Percentiles rank a stretch among this genome's conserved stretches.
Conservation (phyloP, 2,113 vertebrate species). For the Mobula birostris region DNA sequence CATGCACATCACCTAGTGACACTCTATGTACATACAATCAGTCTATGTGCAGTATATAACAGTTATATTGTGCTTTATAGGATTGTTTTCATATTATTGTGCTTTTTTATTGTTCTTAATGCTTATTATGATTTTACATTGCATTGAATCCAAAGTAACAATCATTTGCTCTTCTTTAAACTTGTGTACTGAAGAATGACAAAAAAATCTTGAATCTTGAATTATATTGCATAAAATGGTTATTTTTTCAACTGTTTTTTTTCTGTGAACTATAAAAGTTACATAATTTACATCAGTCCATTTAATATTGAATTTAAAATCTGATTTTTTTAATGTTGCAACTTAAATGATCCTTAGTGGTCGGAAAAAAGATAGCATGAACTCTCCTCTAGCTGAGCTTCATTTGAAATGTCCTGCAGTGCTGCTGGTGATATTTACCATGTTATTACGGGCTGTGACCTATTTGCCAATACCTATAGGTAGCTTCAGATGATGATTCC, state of each 20-base stretch:
- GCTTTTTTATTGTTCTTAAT: too few relatives aligned
- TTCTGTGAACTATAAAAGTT: neutral
- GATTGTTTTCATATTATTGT: too few relatives aligned
- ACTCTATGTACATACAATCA: too few relatives aligned
- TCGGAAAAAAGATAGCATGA: neutral
- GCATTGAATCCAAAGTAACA: too few relatives aligned
- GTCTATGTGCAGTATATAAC: too few relatives aligned
- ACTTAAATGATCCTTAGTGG: neutral
- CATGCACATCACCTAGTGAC: too few relatives aligned
- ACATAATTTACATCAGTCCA: neutral
- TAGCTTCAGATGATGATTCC: neutral
- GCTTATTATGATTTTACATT: too few relatives aligned
- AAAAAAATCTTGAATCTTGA: too few relatives aligned
- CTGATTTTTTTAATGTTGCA: neutral
- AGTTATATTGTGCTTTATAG: too few relatives aligned
- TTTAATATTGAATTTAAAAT: neutral
- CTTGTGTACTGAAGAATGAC: too few relatives aligned
- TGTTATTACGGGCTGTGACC: neutral
- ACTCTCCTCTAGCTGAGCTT: neutral
- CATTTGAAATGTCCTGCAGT: neutral
- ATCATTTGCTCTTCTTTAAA: too few relatives aligned
- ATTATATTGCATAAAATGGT: neutral
- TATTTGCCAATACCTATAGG: neutral
- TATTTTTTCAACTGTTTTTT: neutral
- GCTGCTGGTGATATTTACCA: neutral